Evolutionary conservation across 2,888 invertebrate species (phyloP).

Genomic region (Troides helena): DNA sequence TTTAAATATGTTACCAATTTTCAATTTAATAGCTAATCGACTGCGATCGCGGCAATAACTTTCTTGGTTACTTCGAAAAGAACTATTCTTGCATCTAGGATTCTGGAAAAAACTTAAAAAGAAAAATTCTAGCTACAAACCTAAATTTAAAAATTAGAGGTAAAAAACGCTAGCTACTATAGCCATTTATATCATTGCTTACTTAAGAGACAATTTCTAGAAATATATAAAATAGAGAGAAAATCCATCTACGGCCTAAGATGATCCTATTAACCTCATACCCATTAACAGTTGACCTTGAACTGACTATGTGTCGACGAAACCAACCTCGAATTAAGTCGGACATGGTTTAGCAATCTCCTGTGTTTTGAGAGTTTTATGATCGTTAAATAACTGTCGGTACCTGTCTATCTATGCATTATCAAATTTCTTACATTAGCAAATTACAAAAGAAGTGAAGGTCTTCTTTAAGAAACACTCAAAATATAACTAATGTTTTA

Average conservation of each 20-base stretch:
- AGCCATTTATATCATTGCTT: background rate
- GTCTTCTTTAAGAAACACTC: background rate
- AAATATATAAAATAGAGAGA: slow-evolving; percentile 4
- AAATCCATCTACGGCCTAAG: slow-evolving; percentile 5
- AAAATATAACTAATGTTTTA: background rate
- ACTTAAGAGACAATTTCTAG: background rate
- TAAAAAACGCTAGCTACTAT: background rate
- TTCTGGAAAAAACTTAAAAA: too few species aligned
- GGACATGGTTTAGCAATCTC: slow-evolving; percentile 18
- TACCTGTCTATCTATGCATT: slow-evolving; percentile 2
- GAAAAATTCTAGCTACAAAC: too few species aligned
- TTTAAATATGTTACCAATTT: background rate
- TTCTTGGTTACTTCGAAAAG: too few species aligned
- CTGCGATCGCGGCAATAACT: background rate
- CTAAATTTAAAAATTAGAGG: background rate
- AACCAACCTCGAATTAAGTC: slow-evolving; percentile 9
- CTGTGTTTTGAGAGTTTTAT: slow-evolving; percentile 21
- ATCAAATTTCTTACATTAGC: slow-evolving; percentile 10
- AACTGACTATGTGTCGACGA: slow-evolving; percentile 18
- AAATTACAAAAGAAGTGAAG: slow-evolving; percentile 12
- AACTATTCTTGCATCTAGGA: too few species aligned
- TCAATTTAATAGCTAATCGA: background rate
- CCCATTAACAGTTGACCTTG: slow-evolving; percentile 22
- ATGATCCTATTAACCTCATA: slow-evolving; percentile 23
- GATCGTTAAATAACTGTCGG: slow-evolving; percentile 13